Base-by-base conservation (phyloP, 2,113 vertebrate genomes). In the Anarhynchus alexandrinus region DNA sequence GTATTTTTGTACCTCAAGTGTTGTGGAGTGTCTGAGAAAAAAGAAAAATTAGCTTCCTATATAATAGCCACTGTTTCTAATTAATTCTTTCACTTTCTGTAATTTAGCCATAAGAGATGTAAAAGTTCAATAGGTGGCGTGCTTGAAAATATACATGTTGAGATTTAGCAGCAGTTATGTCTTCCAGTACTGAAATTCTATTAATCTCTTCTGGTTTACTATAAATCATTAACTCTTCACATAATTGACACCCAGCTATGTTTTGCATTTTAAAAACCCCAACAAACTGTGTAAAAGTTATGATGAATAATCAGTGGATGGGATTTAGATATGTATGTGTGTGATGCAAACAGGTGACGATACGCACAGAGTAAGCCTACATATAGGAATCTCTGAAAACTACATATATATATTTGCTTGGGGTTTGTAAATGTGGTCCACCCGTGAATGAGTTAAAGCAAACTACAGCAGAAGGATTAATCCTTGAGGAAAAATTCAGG, bases 241-340 rank as follows among this genome's bases (percentile, higher is more conserved):
- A 6, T 16, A 15, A 71, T 0, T 71, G n/a, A 9, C 45, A n/a
- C 51, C 19, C 80, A 74, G 2, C n/a, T 55, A 0, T 8, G 51
- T 18, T 61, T 58, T 78, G 15, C 20, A 5, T 55, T 51, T 10
- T 1, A 27, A 55, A 32, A 10, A 4, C 1, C 4, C 19, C 43
- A 58, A 30, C 27, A 42, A 36, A 15, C 20, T 8, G 15, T 72
- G 54, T 38, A 16, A 32, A 40, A 6, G 1, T 20, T 2, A 0
- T 0, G 3, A 1, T 22, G 85, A 9, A 2, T 27, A 36, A 1
- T 2, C 45, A 51, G 64, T 11, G 64, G 64, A 2, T 9, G 64
- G 12, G 45, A 4, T 34, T 42, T 15, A 1, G 2, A 0, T 4
- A 2, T 0, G 1, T 12, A 2, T 13, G 59, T 16, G 5, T 54